A percentile compares a stretch with the other conserved stretches of the same genome.
Evolutionary conservation across 64 coral and sea anemone species (phyloP).

Genomic region (Astreopora myriophthalma): DNA sequence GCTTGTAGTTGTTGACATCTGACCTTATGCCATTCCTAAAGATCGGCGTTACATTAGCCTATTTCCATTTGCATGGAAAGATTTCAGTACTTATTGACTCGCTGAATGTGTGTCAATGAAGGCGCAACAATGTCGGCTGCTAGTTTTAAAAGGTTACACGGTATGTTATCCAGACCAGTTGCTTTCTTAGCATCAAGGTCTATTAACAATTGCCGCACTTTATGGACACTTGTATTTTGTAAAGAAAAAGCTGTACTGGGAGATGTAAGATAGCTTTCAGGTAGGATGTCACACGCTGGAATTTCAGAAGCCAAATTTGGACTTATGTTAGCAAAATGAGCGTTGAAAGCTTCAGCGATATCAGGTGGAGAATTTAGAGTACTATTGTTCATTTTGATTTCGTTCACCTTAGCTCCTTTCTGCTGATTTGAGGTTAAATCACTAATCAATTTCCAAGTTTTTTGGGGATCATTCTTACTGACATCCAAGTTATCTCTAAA

Average conservation of each 20-base stretch:
- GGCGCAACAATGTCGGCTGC: background rate
- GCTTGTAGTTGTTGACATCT: background rate
- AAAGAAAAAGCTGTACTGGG: background rate
- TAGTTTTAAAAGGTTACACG: background rate
- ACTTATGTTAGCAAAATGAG: no score
- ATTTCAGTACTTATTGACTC: background rate
- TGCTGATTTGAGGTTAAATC: no score
- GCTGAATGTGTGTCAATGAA: background rate
- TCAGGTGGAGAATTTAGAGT: no score
- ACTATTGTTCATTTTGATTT: no score
- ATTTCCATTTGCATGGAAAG: background rate
- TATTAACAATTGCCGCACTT: background rate
- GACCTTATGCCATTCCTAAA: background rate
- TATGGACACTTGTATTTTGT: background rate
- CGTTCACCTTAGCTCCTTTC: no score
- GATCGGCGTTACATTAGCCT: background rate
- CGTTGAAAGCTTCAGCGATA: no score
- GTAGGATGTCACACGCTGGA: background rate
- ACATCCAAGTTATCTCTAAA: no score
- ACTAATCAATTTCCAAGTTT: no score
- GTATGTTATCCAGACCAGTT: conserved; percentile 10
- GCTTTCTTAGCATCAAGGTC: background rate
- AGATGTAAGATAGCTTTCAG: background rate
- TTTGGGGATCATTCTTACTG: no score
- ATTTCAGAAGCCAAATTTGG: no score